phyloP scores from a whole-genome alignment of 2,888 invertebrate genomes.

The Coremacera marginata region DNA sequence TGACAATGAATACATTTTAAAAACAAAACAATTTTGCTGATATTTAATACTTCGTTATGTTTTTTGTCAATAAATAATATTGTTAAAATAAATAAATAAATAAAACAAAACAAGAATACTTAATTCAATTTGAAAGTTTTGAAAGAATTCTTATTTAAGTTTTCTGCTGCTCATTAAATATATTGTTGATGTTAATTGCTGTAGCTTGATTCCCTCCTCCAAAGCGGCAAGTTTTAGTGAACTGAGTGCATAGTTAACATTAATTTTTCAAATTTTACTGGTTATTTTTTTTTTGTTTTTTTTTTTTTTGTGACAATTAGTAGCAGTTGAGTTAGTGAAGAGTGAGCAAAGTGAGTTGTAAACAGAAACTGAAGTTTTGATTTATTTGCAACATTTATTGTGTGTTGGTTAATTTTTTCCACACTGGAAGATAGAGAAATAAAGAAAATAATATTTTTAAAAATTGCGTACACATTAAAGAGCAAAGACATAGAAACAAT shows the following conservation, averaged over 20 bases:
- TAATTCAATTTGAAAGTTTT: not conserved
- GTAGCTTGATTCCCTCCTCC: constrained; percentile 12
- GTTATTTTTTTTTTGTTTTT: not conserved
- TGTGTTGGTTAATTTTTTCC: constrained; percentile 60
- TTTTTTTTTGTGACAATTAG: constrained; percentile 33
- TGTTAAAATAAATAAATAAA: not conserved
- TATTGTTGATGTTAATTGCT: not conserved
- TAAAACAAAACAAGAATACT: not conserved
- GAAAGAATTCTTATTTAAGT: no score
- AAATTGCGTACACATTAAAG: constrained; percentile 11
- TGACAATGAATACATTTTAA: no score
- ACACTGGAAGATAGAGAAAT: constrained; percentile 65
- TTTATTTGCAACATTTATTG: constrained; percentile 47
- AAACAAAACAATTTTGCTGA: no score
- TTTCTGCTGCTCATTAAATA: no score
- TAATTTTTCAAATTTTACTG: not conserved
- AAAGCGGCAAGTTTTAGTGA: not conserved
- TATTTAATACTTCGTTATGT: not conserved
- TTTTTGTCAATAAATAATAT: not conserved
- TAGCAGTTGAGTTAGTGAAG: constrained; percentile 51
- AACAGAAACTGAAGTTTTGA: constrained; percentile 15
- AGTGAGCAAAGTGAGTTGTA: not conserved
- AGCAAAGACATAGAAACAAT: not conserved
- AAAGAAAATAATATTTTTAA: constrained; percentile 51
- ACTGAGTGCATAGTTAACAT: no score